A percentile compares a stretch with the other conserved stretches of the same genome.
Evolutionary conservation across 1,140 invertebrate species (phyloP).

Genomic region (Caenorhabditis latens): DNA sequence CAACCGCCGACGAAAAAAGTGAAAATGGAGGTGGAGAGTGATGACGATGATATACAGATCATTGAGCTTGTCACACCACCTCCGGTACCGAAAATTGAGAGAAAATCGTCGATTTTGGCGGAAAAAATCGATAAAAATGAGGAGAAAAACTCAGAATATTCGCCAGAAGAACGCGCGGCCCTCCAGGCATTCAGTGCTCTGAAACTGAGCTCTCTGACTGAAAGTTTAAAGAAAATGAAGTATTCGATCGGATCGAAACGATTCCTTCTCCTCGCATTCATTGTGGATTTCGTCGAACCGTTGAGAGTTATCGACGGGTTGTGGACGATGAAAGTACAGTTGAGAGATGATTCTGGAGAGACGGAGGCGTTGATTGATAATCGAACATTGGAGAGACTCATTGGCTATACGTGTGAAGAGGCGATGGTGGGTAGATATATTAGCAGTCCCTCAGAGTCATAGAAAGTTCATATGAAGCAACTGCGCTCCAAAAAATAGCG

Average conservation of each 20-base stretch:
- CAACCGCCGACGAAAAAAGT: constrained; percentile 24
- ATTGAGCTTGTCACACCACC: constrained; percentile 8
- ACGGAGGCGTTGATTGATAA: constrained; percentile 25
- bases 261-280: neutral
- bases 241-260: constrained; percentile 30
- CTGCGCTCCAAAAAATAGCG: too few species aligned
- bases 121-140: neutral
- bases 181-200: neutral
- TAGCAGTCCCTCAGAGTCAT: too few species aligned
- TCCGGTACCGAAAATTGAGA: neutral
- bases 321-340: constrained; percentile 37
- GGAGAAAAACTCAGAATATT: neutral
- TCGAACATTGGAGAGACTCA: constrained; percentile 1
- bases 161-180: neutral
- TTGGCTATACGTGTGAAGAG: constrained; percentile 28
- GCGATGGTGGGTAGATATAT: constrained; percentile 1
- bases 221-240: constrained; percentile 12
- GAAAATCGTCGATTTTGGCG: neutral
- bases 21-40: constrained; percentile 11
- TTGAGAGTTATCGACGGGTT: constrained; percentile 4
- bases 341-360: neutral
- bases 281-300: neutral
- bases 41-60: constrained; percentile 35
- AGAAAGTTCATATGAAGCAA: too few species aligned
- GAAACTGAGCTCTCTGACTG: neutral